phyloP scores from a whole-genome alignment of 2,888 invertebrate species.

The Mythimna ferrago region DNA sequence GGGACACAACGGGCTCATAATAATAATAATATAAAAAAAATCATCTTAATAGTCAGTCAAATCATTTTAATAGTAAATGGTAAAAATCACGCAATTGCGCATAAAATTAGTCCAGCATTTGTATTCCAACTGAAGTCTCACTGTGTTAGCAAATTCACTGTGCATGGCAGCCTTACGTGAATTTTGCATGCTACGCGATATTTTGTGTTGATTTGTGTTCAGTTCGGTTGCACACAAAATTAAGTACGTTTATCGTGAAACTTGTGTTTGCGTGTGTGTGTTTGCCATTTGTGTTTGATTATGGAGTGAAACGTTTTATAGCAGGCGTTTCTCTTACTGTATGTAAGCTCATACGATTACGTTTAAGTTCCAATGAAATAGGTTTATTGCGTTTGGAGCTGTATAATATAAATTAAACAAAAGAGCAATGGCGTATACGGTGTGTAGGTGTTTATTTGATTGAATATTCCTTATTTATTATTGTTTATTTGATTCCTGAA shows the following conservation, averaged over 20 bases:
- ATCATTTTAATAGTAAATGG: too few relatives aligned
- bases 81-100: too few relatives aligned
- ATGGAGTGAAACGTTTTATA: slow-evolving; percentile 44
- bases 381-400: slow-evolving; percentile 31
- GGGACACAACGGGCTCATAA: too few relatives aligned
- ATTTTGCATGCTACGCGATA: slow-evolving; percentile 52
- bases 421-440: too few relatives aligned
- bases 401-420: slow-evolving; percentile 8
- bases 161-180: slow-evolving; percentile 23
- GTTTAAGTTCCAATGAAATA: slow-evolving; percentile 24
- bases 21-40: too few relatives aligned
- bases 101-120: background rate
- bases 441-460: slow-evolving; percentile 6
- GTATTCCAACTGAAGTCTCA: background rate
- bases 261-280: slow-evolving; percentile 22
- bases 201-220: slow-evolving; percentile 57
- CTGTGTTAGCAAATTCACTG: background rate
- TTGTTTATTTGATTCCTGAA: background rate
- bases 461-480: too few relatives aligned
- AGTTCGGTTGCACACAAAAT: slow-evolving; percentile 47
- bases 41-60: too few relatives aligned
- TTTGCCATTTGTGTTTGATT: slow-evolving; percentile 26
- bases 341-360: slow-evolving; percentile 16
- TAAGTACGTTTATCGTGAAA: slow-evolving; percentile 49
- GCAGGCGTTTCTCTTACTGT: slow-evolving; percentile 29